A percentile compares a stretch with the other conserved stretches of the same genome.
Evolutionary conservation across 2,113 vertebrate species (phyloP).

Genomic region (Podarcis cretensis): DNA sequence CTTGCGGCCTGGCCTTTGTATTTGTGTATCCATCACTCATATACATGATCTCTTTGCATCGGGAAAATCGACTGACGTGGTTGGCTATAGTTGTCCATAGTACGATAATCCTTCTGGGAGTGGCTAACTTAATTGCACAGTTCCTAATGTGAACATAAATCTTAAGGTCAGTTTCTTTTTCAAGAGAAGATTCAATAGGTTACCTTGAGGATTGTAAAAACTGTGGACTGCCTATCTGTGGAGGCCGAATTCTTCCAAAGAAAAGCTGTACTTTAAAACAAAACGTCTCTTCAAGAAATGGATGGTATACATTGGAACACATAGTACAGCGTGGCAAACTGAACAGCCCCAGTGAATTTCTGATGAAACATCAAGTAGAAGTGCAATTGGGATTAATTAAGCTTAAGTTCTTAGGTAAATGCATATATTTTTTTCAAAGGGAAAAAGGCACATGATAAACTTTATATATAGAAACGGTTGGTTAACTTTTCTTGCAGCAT

Average conservation of each 20-base stretch:
- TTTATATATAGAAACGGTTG: constrained; percentile 38
- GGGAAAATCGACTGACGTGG: constrained; percentile 82
- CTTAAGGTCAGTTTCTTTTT: constrained; percentile 43
- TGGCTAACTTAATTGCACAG: constrained; percentile 89
- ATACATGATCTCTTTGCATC: constrained; percentile 85
- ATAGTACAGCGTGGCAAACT: background rate
- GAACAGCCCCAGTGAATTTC: background rate
- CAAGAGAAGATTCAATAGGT: constrained; percentile 49
- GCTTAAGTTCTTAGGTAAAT: background rate
- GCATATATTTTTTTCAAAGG: background rate
- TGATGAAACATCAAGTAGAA: constrained; percentile 1
- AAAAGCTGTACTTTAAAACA: constrained; percentile 46
- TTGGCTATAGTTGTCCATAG: constrained; percentile 82
- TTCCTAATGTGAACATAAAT: constrained; percentile 86
- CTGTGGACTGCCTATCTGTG: constrained; percentile 5
- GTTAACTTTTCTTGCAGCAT: constrained; percentile 8
- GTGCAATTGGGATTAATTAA: background rate
- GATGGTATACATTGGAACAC: constrained; percentile 20
- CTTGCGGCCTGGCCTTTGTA: constrained; percentile 91
- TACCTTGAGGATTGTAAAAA: constrained; percentile 38
- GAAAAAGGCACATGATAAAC: background rate
- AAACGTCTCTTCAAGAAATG: background rate
- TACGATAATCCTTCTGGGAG: constrained; percentile 87
- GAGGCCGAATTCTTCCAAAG: background rate
- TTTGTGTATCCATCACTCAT: constrained; percentile 91